These are phyloP conservation scores for Holothuria glaberrima DNA, from an alignment of 35 echinoderm and acorn worm species.

Conservation along the genomic window DNA sequence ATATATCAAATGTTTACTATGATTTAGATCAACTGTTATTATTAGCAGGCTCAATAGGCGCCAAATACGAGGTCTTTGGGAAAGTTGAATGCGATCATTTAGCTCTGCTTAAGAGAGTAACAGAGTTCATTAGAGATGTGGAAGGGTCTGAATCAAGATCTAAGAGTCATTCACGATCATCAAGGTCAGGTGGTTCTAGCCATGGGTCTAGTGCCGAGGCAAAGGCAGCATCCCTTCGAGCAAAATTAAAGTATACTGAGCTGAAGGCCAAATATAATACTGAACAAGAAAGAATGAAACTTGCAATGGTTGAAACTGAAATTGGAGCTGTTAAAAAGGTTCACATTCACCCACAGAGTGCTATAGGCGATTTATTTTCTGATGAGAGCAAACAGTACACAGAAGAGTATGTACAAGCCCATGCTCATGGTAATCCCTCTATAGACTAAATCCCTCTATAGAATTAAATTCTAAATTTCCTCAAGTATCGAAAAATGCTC, in stretches of 20 bases:
- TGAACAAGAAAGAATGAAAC: background rate
- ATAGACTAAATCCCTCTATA: too few relatives aligned
- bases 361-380: background rate
- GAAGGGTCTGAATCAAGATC: too few relatives aligned
- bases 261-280: background rate
- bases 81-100: constrained; percentile 1
- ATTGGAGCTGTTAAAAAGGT: background rate
- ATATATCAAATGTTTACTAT: too few relatives aligned
- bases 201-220: background rate
- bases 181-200: background rate
- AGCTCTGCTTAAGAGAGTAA: background rate
- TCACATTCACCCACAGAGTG: background rate
- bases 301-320: background rate
- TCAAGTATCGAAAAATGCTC: too few relatives aligned
- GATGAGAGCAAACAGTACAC: too few relatives aligned
- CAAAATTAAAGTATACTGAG: constrained; percentile 1
- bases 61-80: background rate
- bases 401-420: too few relatives aligned
- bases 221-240: background rate
- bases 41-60: background rate
- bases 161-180: constrained; percentile 1
- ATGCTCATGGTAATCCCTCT: too few relatives aligned
- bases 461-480: too few relatives aligned
- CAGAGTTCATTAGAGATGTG: background rate
- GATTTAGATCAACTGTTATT: background rate